phyloP scores from a whole-genome alignment of 2,888 invertebrate species.

The Hydrotaea cyrtoneurina region DNA sequence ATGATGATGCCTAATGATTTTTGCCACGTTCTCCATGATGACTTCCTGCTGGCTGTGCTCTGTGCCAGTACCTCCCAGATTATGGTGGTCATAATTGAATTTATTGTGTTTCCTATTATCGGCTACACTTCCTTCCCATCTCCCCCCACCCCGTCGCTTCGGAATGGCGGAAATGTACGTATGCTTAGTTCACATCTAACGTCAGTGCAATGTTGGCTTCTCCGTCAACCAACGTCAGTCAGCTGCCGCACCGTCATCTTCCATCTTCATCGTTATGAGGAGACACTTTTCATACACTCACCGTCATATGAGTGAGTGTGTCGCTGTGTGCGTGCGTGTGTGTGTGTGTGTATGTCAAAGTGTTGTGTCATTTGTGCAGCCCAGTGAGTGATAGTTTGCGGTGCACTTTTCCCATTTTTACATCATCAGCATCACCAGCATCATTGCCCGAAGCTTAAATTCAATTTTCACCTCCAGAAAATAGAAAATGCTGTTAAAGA shows the following conservation, averaged over 20 bases:
- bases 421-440: conserved; percentile 25
- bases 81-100: conserved; percentile 54
- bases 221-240: too few species aligned
- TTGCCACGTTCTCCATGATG: neutral
- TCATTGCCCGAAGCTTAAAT: conserved; percentile 55
- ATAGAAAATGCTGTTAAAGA: conserved; percentile 56
- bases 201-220: neutral
- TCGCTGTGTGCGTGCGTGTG: neutral
- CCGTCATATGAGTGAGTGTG: too few species aligned
- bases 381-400: neutral
- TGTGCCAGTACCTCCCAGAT: too few species aligned
- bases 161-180: neutral
- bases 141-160: neutral
- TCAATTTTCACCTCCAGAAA: conserved; percentile 62
- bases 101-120: conserved; percentile 60
- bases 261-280: conserved; percentile 8
- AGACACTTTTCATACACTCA: conserved; percentile 9
- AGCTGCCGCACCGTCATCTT: neutral
- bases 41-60: neutral
- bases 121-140: neutral
- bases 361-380: neutral
- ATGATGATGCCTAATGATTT: neutral
- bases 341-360: neutral
- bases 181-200: neutral
- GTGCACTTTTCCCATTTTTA: conserved; percentile 19